Percentiles rank a stretch among this genome's conserved stretches.
Evolutionary conservation across 1,140 invertebrate species (phyloP).

Genomic region (Campoletis sonorensis): DNA sequence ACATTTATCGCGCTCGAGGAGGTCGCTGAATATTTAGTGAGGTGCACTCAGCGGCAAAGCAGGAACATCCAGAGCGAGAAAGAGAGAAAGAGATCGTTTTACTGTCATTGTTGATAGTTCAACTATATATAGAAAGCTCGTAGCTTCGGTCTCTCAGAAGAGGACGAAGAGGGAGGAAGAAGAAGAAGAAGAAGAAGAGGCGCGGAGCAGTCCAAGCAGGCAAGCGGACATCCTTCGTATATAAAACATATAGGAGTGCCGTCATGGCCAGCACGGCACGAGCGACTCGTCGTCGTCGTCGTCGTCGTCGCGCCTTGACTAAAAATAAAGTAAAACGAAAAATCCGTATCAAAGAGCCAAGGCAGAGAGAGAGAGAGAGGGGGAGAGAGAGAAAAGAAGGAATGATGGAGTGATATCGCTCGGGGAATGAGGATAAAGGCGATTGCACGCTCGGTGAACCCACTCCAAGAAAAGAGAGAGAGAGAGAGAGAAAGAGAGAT

Average conservation of each 20-base stretch:
- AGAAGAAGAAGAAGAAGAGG: conserved; percentile 41
- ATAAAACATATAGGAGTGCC: conserved; percentile 43
- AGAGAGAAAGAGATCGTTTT: conserved; percentile 35
- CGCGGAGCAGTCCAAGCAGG: conserved; percentile 33
- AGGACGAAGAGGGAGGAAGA: conserved; percentile 25
- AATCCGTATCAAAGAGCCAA: conserved; percentile 14
- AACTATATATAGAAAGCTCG: background rate
- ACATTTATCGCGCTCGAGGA: conserved; percentile 52
- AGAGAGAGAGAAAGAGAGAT: conserved; percentile 18
- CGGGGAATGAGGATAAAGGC: conserved; percentile 35
- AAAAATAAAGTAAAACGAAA: background rate
- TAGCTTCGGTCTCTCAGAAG: conserved; percentile 21
- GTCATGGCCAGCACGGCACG: conserved; percentile 42
- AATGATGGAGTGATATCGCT: conserved; percentile 33
- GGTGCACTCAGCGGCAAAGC: conserved; percentile 28
- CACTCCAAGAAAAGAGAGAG: conserved; percentile 14
- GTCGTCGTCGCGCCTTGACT: conserved; percentile 37
- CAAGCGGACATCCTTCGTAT: conserved; percentile 42
- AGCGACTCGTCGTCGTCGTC: conserved; percentile 38
- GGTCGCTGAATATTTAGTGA: conserved; percentile 52
- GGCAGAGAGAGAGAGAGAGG: background rate
- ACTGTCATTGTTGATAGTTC: conserved; percentile 16
- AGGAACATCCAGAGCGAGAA: conserved; percentile 15
- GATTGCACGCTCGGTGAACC: conserved; percentile 32
- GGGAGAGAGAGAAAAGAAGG: background rate